Conservation (phyloP, 2,797 vertebrate species). For the Hoplostethus atlanticus region DNA sequence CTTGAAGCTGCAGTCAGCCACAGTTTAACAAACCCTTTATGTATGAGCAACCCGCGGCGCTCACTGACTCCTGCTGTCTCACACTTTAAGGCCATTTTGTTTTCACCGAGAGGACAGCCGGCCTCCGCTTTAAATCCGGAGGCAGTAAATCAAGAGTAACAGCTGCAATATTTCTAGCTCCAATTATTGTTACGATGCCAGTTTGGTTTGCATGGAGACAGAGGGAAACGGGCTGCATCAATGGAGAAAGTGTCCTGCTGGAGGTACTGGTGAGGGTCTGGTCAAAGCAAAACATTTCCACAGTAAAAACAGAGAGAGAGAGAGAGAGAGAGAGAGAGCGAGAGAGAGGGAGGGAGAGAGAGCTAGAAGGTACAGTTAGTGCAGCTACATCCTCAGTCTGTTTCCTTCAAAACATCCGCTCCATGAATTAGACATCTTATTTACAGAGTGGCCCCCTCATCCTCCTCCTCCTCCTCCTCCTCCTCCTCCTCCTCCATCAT, state of each 20-base stretch:
- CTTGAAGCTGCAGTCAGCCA: not conserved
- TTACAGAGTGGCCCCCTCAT: constrained; percentile 65
- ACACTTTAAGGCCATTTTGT: constrained; percentile 38
- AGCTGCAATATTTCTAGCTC: constrained; percentile 34
- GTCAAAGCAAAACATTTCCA: constrained; percentile 64
- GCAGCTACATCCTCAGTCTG: constrained; percentile 79
- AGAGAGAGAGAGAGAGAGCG: not conserved
- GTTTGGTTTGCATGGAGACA: constrained; percentile 52
- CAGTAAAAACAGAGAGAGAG: constrained; percentile 47
- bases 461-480: not conserved
- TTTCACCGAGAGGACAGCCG: not conserved
- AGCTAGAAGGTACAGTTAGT: constrained; percentile 65
- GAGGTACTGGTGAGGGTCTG: constrained; percentile 70
- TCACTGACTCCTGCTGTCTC: constrained; percentile 26
- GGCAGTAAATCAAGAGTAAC: constrained; percentile 27
- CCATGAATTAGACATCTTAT: constrained; percentile 85
- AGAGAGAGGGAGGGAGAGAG: constrained; percentile 13
- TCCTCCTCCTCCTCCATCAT: not conserved
- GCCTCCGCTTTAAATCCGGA: constrained; percentile 31
- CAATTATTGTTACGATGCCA: constrained; percentile 41
- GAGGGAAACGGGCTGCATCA: constrained; percentile 60
- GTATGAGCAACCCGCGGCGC: constrained; percentile 15
- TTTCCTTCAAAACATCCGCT: constrained; percentile 89
- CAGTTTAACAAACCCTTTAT: constrained; percentile 24
- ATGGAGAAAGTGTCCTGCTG: constrained; percentile 69